Base-by-base conservation (phyloP, 2,113 vertebrate species). In the Oncorhynchus gorbuscha region DNA sequence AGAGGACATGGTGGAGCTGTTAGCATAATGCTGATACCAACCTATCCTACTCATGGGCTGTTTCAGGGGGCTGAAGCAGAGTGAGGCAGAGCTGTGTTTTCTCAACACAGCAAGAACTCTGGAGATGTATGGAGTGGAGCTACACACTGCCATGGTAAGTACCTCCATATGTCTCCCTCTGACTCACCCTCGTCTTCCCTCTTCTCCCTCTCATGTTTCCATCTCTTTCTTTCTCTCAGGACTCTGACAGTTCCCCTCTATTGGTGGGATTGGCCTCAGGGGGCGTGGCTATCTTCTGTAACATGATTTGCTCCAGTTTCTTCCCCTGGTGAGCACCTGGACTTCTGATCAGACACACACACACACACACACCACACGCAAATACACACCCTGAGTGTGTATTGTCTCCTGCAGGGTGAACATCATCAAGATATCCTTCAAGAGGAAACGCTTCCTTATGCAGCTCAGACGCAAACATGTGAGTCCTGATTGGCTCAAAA, bases 341-440 rank as follows among this genome's bases (percentile, higher is more conserved):
- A 64, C 55, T 68, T 65, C 7, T 74, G n/a, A 74, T 20, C 11
- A 16, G 48, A 48, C n/a, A 66, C 64, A 66, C 65, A 68, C 62
- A 26, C 66, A 68, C 26, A 24, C 24, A 68, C 14, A 7, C 28
- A n/a, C 65, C 65, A 67, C 16, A 6, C n/a, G n/a, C 26, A 20
- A 6, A 20, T 30, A 35, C 28, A 32, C 48, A 76, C 59, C 7
- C 51, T 18, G 30, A 48, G 26, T 74, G 3, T 26, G 20, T 1
- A 75, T 86, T 73, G 66, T 89, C 77, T 76, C 83, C 77, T 81
- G 59, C 85, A 99, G 98, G 98, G 95, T 94, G 77, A 98, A 98
- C 84, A 98, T 99, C 81, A 93, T 98, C 91, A 99, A 98, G 94
- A 98, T 99, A 90, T 98, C 97, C 77, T 99, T 97, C 90, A 99